A percentile compares a stretch with the other conserved stretches of the same genome.
Evolutionary conservation across 2,113 vertebrate species (phyloP).

Genomic region (Gavialis gangeticus): DNA sequence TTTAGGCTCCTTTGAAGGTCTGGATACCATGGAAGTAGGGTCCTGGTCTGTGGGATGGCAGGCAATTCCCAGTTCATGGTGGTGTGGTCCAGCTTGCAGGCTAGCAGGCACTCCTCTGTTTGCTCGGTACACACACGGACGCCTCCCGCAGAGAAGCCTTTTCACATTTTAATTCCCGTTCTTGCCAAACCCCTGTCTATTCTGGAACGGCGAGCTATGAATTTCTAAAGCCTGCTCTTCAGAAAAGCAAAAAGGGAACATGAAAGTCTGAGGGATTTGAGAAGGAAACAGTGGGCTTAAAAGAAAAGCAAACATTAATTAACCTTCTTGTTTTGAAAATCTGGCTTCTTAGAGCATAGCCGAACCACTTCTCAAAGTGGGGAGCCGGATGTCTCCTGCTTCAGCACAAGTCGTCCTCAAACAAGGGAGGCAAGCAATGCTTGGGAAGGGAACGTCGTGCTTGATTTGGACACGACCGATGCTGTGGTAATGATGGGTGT

Average conservation of each 20-base stretch:
- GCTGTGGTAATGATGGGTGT: accelerated
- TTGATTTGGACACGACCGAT: accelerated
- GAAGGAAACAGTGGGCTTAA: neutral
- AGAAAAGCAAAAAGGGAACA: neutral
- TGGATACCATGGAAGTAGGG: neutral
- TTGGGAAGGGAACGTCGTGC: no score
- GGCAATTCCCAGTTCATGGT: neutral
- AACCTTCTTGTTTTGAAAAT: slow-evolving; percentile 3
- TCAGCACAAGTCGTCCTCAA: neutral
- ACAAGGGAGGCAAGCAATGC: neutral
- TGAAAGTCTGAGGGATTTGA: slow-evolving; percentile 11
- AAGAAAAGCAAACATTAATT: slow-evolving; percentile 23
- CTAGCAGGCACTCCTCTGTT: neutral
- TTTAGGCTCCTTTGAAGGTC: no score
- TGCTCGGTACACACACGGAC: neutral
- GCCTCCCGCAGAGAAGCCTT: neutral
- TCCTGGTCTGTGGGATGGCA: neutral
- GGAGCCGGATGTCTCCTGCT: neutral
- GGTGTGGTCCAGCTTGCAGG: neutral
- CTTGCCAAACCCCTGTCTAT: neutral
- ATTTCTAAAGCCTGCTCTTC: neutral
- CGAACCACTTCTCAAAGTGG: accelerated
- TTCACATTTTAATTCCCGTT: neutral
- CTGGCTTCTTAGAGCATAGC: neutral
- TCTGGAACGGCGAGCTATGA: neutral